These are phyloP conservation scores for Crenuchus spilurus DNA, from an alignment of 2,797 vertebrate genomes.

Conservation along the genomic window DNA sequence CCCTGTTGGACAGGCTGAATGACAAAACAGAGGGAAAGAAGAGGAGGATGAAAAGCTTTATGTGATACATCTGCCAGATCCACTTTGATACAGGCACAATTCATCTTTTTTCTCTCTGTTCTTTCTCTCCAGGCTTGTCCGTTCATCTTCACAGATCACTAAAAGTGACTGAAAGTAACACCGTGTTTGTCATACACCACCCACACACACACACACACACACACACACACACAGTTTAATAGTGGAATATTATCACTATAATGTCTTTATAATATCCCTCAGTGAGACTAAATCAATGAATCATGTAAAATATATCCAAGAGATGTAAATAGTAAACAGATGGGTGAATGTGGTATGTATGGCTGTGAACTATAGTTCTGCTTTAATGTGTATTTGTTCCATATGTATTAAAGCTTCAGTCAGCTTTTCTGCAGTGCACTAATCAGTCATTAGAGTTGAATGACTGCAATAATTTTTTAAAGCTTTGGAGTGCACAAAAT, in stretches of 20 bases:
- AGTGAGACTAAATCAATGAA: conserved; percentile 22
- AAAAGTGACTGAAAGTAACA: too few relatives aligned
- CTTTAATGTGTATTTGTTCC: conserved; percentile 27
- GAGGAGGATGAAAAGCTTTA: not conserved
- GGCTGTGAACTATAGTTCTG: not conserved
- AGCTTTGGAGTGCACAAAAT: not conserved
- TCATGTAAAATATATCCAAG: conserved; percentile 14
- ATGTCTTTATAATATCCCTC: conserved; percentile 2
- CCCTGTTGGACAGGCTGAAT: conserved; percentile 20
- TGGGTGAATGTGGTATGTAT: conserved; percentile 3
- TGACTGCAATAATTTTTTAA: not conserved
- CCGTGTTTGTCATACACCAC: too few relatives aligned
- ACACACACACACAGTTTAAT: too few relatives aligned
- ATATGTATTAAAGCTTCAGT: conserved; percentile 20
- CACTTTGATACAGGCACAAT: not conserved
- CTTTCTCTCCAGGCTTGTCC: conserved; percentile 12
- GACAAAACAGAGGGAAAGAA: not conserved
- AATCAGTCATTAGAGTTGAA: conserved; percentile 6
- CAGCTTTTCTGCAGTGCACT: not conserved
- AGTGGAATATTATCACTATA: too few relatives aligned
- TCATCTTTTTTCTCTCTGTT: not conserved
- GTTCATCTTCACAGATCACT: not conserved
- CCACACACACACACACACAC: too few relatives aligned
- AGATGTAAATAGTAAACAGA: conserved; percentile 2
- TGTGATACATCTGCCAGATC: not conserved